Conservation (phyloP, 1,140 invertebrate genomes). For the Zaprionus lachaisei region DNA sequence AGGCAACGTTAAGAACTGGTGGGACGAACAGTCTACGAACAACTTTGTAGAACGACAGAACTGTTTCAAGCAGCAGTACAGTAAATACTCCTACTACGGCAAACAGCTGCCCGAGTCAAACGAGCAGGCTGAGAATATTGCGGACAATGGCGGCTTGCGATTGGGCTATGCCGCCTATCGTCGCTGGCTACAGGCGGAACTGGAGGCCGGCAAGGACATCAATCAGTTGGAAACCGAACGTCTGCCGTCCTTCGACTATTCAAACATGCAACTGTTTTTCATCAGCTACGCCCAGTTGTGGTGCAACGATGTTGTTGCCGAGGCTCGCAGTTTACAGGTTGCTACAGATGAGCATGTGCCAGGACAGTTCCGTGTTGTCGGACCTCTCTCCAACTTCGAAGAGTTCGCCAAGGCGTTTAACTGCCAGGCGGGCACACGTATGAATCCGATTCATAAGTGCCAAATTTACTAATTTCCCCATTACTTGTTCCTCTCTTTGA, state of each 20-base stretch:
- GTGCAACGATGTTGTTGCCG: conserved; percentile 1
- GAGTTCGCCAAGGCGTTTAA: conserved; percentile 88
- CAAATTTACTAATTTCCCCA: neutral
- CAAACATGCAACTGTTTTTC: conserved; percentile 90
- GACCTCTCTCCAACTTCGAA: conserved; percentile 87
- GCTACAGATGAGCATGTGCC: neutral
- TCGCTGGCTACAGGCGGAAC: conserved; percentile 85
- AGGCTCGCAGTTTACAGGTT: neutral
- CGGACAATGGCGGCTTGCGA: conserved; percentile 89
- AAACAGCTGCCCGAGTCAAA: conserved; percentile 6
- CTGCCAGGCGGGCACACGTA: conserved; percentile 78
- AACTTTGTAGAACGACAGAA: conserved; percentile 50
- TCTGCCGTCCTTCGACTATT: conserved; percentile 85
- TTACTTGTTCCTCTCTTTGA: too few species aligned
- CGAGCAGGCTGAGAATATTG: conserved; percentile 87
- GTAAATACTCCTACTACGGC: conserved; percentile 56
- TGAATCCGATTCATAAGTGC: neutral
- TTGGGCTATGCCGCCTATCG: conserved; percentile 87
- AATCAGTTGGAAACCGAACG: conserved; percentile 77
- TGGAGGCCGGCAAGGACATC: neutral
- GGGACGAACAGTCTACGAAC: conserved; percentile 59
- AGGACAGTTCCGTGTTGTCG: conserved; percentile 65
- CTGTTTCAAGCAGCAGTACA: conserved; percentile 73
- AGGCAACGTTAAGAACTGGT: conserved; percentile 86
- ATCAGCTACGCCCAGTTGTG: conserved; percentile 69